Base-by-base conservation (phyloP, 2,797 vertebrate species). In the Zonotrichia albicollis region DNA sequence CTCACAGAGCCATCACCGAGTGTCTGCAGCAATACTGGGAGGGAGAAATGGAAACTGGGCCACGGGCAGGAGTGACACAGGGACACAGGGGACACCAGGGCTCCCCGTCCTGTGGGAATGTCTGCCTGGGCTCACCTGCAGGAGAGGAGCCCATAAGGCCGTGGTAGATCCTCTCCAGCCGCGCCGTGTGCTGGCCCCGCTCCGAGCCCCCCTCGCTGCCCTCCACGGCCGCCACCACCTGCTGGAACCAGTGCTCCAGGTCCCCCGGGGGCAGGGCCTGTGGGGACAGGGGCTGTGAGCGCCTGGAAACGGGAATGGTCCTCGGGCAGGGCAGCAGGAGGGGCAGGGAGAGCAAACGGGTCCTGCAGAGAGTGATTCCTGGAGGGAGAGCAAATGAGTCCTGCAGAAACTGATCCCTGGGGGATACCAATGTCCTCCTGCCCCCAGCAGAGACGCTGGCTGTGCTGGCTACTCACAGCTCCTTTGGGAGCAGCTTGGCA, bases 241-340 rank as follows among this genome's bases (percentile, higher is more conserved):
- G 98, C 95, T 97, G 98, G 97, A 99, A 99, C 97, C 98, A 98
- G 64, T 86, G 87, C 92, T 99, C 98, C 2, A 99, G 42, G 1
- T 94, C 90, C 0, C 97, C 97, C 65, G 89, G 96, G 78, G 98
- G 92, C 95, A 98, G 97, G 74, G 97, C 98, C 99, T 99, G 97
- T 87, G 0, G 11, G 5, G 48, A 72, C 51, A 38, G 82, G 42
- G 25, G 57, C 66, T 62, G 8, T 90, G 70, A 94, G 9, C 66
- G n/a, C 54, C 48, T 21, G 45, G 22, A 1, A 36, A 30, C 4
- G 5, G 53, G 53, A 5, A 10, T 3, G 23, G 4, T 10, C 38
- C 68, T 40, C 17, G 25, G 58, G 12, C 58, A 13, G 32, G n/a
- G 30, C 45, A 9, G 0, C 0, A 1, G 43, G 22, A 57, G 11